These are phyloP conservation scores for Neosilurus hyrtlii DNA, from an alignment of 2,797 vertebrate species.

Conservation along the genomic window DNA sequence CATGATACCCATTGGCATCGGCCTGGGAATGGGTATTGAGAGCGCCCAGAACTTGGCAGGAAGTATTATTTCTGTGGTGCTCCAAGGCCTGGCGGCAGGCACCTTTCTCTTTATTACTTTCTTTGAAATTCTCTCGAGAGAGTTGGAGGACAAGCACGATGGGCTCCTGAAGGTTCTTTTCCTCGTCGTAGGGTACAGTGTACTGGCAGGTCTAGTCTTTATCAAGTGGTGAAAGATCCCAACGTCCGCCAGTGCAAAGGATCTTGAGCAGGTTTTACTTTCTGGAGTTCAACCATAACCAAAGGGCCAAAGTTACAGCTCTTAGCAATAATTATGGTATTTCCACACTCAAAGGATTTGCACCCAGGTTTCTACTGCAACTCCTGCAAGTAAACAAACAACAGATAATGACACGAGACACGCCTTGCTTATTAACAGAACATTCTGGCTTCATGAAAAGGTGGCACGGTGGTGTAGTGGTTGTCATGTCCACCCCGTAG, in stretches of 20 bases:
- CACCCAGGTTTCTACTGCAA: no score
- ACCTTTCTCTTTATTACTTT: constrained; percentile 92
- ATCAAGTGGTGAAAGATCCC: constrained; percentile 80
- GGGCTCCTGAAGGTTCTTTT: constrained; percentile 89
- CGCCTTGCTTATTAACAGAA: no score
- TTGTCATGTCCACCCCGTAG: no score
- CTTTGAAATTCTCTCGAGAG: constrained; percentile 86
- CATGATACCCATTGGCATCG: constrained; percentile 85
- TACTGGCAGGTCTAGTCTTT: constrained; percentile 80
- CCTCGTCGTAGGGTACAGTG: constrained; percentile 82
- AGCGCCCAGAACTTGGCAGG: constrained; percentile 73
- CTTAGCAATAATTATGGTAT: no score
- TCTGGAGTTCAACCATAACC: not conserved
- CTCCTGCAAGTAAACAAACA: no score
- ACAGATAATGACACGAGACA: no score
- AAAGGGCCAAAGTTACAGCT: not conserved
- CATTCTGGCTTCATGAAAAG: no score
- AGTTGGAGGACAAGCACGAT: constrained; percentile 86
- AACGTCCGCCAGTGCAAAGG: no score
- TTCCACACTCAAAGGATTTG: no score
- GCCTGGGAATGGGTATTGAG: constrained; percentile 83
- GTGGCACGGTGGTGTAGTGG: no score
- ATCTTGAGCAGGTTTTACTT: not conserved
- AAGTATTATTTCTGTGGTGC: constrained; percentile 75
- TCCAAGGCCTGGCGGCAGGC: constrained; percentile 85